These are phyloP conservation scores for Lasius platythorax DNA, from an alignment of 2,888 invertebrate species.

Conservation along the genomic window DNA sequence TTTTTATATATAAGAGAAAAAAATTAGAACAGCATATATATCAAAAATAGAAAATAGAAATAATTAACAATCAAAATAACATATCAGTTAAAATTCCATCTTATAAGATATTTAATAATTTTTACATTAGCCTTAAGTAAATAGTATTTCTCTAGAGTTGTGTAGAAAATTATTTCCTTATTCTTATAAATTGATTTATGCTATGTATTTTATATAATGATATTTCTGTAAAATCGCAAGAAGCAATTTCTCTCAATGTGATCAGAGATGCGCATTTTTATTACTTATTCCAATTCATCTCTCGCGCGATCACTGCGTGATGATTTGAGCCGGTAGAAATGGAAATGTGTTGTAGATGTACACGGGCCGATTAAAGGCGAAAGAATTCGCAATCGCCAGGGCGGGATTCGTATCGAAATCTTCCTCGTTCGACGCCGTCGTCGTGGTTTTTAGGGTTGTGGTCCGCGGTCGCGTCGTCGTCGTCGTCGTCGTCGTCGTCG, in stretches of 20 bases:
- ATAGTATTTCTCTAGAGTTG: not conserved
- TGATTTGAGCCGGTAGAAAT: slow-evolving; percentile 70
- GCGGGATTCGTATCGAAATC: slow-evolving; percentile 80
- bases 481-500: slow-evolving; percentile 77
- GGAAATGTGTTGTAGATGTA: slow-evolving; percentile 82
- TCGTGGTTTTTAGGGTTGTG: slow-evolving; percentile 70
- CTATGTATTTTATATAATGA: too few species aligned
- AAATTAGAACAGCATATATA: not conserved
- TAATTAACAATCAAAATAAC: not conserved
- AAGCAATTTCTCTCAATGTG: too few species aligned
- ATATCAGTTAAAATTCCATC: not conserved
- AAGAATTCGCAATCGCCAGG: slow-evolving; percentile 83
- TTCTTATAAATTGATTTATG: too few species aligned
- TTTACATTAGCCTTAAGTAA: not conserved
- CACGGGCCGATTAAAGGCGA: slow-evolving; percentile 83
- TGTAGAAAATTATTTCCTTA: not conserved
- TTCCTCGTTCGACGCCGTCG: slow-evolving; percentile 70
- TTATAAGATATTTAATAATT: not conserved
- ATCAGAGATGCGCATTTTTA: not conserved
- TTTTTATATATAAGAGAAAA: not conserved
- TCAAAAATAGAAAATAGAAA: not conserved
- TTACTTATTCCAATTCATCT: not conserved
- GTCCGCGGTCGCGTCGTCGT: slow-evolving; percentile 48
- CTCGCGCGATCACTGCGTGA: slow-evolving; percentile 46
- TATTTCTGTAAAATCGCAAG: too few species aligned